phyloP scores from a whole-genome alignment of 2,797 vertebrate genomes.

The Toxotes lorentzi region DNA sequence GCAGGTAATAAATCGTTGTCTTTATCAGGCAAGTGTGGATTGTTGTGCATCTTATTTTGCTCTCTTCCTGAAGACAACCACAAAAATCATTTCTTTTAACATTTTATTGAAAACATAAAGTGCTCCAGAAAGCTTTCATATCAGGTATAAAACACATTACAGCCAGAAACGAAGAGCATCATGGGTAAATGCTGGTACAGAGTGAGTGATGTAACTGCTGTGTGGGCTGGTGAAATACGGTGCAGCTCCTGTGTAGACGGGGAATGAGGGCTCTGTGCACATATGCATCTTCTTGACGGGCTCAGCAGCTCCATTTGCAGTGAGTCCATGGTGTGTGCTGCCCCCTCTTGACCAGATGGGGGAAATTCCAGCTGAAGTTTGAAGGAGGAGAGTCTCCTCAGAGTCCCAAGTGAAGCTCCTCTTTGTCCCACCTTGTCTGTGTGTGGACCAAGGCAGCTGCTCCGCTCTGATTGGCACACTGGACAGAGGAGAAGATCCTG shows the following conservation, averaged over 20 bases:
- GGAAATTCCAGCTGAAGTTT: neutral
- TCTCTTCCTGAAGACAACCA: neutral
- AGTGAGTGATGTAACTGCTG: constrained; percentile 15
- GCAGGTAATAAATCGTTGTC: no score
- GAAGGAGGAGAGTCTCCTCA: constrained; percentile 26
- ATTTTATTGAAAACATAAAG: constrained; percentile 7
- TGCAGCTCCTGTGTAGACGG: constrained; percentile 7
- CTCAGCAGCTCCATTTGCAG: neutral
- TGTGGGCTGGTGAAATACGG: constrained; percentile 31
- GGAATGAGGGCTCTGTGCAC: constrained; percentile 2
- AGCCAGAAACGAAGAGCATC: constrained; percentile 20
- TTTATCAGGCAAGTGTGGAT: no score
- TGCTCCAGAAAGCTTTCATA: neutral
- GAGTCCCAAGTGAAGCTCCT: constrained; percentile 45
- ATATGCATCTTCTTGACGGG: constrained; percentile 6
- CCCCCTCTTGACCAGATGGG: constrained; percentile 43
- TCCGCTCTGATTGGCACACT: constrained; percentile 11
- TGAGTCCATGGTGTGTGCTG: constrained; percentile 22
- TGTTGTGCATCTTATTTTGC: no score
- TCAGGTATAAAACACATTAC: no score
- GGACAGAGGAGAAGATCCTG: constrained; percentile 29
- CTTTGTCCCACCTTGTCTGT: neutral
- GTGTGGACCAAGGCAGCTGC: constrained; percentile 21
- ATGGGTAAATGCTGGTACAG: constrained; percentile 18
- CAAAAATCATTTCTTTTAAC: neutral